Conservation (phyloP, 2,888 invertebrate genomes). For the Platycnemis pennipes region DNA sequence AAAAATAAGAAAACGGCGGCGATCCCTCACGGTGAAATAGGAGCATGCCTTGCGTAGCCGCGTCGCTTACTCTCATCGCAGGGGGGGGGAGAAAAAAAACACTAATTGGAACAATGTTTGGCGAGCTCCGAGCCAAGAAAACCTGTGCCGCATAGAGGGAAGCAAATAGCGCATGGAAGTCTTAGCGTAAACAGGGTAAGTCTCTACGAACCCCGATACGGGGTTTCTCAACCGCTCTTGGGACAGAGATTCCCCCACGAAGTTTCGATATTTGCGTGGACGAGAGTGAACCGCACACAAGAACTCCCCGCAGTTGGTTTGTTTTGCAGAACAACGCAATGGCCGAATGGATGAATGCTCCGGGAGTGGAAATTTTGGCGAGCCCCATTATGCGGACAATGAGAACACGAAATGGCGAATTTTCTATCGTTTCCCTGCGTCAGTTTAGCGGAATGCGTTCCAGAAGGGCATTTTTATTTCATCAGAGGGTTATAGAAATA, state of each 20-base stretch:
- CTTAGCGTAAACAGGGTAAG: constrained; percentile 10
- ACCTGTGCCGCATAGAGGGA: not conserved
- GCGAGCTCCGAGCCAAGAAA: constrained; percentile 23
- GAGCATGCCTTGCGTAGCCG: not conserved
- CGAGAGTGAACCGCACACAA: not conserved
- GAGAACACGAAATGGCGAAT: no score
- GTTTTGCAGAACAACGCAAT: not conserved
- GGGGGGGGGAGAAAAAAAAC: not conserved
- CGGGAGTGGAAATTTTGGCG: not conserved
- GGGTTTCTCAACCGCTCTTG: constrained; percentile 16
- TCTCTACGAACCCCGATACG: not conserved
- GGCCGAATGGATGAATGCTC: not conserved
- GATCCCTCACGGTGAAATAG: constrained; percentile 36
- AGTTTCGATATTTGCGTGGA: not conserved
- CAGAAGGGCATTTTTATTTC: no score
- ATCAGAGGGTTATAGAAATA: no score
- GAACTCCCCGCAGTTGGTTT: not conserved
- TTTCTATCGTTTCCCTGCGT: no score
- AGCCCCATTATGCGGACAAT: no score
- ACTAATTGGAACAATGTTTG: constrained; percentile 36
- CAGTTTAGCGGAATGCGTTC: no score
- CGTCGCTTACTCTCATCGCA: not conserved
- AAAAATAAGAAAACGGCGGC: not conserved
- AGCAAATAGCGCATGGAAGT: constrained; percentile 2
- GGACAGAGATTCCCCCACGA: not conserved